Evolutionary conservation across 2,888 invertebrate genomes (phyloP), one percentile per base, ranked within the genome.

Genomic region (Pandemis cinnamomeana): DNA sequence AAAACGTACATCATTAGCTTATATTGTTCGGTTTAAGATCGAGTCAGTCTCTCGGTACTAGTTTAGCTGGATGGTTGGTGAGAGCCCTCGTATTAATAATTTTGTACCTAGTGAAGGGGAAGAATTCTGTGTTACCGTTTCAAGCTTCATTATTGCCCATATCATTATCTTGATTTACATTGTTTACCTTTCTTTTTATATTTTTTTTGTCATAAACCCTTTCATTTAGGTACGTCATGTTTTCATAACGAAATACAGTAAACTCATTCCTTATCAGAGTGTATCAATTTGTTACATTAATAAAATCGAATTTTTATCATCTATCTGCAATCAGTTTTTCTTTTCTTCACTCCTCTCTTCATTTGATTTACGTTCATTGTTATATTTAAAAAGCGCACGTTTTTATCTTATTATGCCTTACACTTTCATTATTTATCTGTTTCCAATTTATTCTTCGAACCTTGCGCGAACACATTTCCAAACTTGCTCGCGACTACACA

Each of bases 151-250:
- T 74, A 71, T 70, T 70, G 53, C 70, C 66, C 41, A 61, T 60
- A 70, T 70, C 61, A 70, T 74, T 66, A 70, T 48, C 44, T 5
- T 66, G 73, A 74, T 66, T 70, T 69, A 73, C 69, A 73, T 60
- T 51, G 60, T 69, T 69, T 66, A 61, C 58, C n/a, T 69, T 71
- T 51, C 53, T 13, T 60, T 62, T 46, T 4, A 20, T 48, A 27
- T 48, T 13, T 27, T 63, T 63, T 46, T 46, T 46, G 3, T 0
- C 15, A 20, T 46, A 13, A 46, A 55, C 20, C 7, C 13, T 46
- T 46, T 11, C 27, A 20, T 46, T 63, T 63, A 20, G 20, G 20
- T 20, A 11, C 11, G 63, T 6, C 7, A 44, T 20, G 44, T 46
- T 63, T 46, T 46, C 11, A 42, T 7, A 8, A 41, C 8, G 61